Evolutionary conservation across 1,140 invertebrate species (phyloP).

Genomic region (Drosophila ironensis): DNA sequence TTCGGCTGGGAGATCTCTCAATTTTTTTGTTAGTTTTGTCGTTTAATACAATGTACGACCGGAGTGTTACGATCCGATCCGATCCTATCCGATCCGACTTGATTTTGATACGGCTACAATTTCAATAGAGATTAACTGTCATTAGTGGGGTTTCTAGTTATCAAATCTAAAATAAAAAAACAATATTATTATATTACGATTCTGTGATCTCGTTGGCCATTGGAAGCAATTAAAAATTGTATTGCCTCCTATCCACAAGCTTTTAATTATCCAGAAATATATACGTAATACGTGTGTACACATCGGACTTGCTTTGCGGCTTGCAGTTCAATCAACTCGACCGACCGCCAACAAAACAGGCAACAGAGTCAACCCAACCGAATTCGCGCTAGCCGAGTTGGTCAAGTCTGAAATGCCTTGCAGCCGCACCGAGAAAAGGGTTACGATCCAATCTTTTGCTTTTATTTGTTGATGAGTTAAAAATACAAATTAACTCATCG

Average conservation of each 20-base stretch:
- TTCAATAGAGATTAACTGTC: conserved; percentile 48
- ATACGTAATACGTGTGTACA: background rate
- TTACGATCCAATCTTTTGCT: too few relatives aligned
- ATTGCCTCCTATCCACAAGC: conserved; percentile 1
- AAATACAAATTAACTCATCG: too few relatives aligned
- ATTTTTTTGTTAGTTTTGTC: background rate
- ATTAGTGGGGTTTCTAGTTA: conserved; percentile 35
- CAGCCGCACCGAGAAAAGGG: too few relatives aligned
- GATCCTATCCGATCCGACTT: too few relatives aligned
- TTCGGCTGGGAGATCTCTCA: conserved; percentile 8
- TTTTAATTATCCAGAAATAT: conserved; percentile 36
- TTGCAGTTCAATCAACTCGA: conserved; percentile 43
- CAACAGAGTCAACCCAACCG: conserved; percentile 39
- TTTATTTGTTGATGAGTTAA: conserved; percentile 1
- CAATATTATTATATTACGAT: background rate
- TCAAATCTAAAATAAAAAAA: too few relatives aligned
- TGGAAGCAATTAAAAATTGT: conserved; percentile 24
- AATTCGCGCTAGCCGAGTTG: background rate
- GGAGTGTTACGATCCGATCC: background rate
- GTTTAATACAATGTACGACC: conserved; percentile 46
- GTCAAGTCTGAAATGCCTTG: background rate
- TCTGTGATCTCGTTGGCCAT: conserved; percentile 36
- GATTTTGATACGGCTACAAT: background rate
- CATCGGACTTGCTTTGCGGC: conserved; percentile 25
- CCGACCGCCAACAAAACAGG: conserved; percentile 4